Base-by-base conservation (phyloP, 2,888 invertebrate genomes). In the Callosobruchus maculatus region DNA sequence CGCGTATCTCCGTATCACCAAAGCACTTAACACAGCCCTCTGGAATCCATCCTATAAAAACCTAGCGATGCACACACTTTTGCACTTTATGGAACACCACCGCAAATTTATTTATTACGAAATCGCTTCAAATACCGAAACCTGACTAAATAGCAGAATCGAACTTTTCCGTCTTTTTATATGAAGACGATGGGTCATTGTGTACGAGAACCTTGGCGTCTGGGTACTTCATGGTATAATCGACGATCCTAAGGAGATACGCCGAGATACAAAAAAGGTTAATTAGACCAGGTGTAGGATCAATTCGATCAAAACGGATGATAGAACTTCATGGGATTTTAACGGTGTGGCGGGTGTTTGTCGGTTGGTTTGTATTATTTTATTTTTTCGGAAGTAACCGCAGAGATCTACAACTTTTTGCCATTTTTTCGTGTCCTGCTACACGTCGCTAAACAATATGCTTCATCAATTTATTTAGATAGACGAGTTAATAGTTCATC, bases 171-270 rank as follows among this genome's bases (percentile, higher is more conserved):
- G 49, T 49, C 49, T 49, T 49, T 49, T 49, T 49, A 49, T 49
- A 49, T 49, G 49, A 49, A 76, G 68, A 72, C 70, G 67, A 68
- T 73, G 71, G 75, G 74, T 77, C 77, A 77, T 74, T 77, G 77
- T 74, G 70, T 74, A 74, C 71, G 31, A 21, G 73, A 74, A 74
- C 77, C 77, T 77, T 77, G 74, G 73, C 73, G 75, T 74, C 73
- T 75, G 49, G 73, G 72, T 73, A 77, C 76, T 77, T 77, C 75
- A 77, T 69, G 77, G 75, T 76, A 72, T 77, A 74, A 76, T 72
- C 21, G 49, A 67, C 70, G 73, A 77, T 49, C 49, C 18, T 49
- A 18, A 49, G 77, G 77, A 77, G 73, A 74, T 76, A 74, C 66
- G 49, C 13, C 7, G 49, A 49, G 74, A 72, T 72, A 73, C 76